Percentiles rank a stretch among this genome's conserved stretches.
Conservation (phyloP, 2,888 invertebrate species). For the Cerceris ruficornis region DNA sequence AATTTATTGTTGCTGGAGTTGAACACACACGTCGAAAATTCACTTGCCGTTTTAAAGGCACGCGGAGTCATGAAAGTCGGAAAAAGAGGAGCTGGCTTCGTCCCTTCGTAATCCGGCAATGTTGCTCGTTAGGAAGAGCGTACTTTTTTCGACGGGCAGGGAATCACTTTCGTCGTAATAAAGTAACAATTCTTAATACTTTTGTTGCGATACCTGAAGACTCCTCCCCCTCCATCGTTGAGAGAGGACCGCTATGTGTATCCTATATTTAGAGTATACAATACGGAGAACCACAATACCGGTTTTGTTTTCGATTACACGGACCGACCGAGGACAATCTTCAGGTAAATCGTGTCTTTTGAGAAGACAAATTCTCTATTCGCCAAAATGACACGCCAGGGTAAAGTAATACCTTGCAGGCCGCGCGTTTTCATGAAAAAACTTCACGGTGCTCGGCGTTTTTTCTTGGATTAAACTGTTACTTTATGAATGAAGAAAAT, state of each 20-base stretch:
- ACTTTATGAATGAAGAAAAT: too few relatives aligned
- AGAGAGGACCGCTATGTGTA: not conserved
- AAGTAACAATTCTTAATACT: slow-evolving; percentile 31
- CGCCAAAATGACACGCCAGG: not conserved
- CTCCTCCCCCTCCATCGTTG: not conserved
- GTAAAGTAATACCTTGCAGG: too few relatives aligned
- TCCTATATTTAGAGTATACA: not conserved
- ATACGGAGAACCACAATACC: slow-evolving; percentile 1
- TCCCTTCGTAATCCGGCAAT: not conserved
- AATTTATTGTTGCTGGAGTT: too few relatives aligned
- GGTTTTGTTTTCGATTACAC: slow-evolving; percentile 19
- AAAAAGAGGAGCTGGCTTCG: not conserved
- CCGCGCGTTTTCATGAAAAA: too few relatives aligned
- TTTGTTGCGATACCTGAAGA: slow-evolving; percentile 19
- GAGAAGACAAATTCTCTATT: not conserved
- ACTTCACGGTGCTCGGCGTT: too few relatives aligned
- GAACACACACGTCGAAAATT: too few relatives aligned
- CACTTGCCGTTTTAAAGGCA: not conserved
- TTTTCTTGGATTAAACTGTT: too few relatives aligned
- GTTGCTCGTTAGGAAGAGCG: slow-evolving; percentile 11
- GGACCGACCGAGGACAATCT: not conserved
- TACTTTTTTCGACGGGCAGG: slow-evolving; percentile 13
- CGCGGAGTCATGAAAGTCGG: not conserved
- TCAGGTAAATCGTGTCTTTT: slow-evolving; percentile 3
- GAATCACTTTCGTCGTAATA: slow-evolving; percentile 34